Conservation (phyloP, 2,797 vertebrate genomes). For the Petrocephalus schoutedeni region DNA sequence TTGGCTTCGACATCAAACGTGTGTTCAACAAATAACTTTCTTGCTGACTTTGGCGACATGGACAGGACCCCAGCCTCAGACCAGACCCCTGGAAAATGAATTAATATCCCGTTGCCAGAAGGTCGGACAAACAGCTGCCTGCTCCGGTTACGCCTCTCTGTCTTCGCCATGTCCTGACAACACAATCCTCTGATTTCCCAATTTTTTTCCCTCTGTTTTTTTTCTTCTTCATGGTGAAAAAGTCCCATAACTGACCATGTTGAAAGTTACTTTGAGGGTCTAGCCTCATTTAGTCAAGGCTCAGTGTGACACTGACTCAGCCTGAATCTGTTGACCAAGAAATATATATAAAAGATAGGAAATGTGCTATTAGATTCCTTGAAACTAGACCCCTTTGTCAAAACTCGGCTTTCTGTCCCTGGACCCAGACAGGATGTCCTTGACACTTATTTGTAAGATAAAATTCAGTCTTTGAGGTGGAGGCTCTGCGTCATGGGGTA, state of each 20-base stretch:
- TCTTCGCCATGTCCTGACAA: constrained; percentile 33
- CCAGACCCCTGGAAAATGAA: constrained; percentile 6
- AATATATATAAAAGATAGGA: neutral
- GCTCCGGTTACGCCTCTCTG: neutral
- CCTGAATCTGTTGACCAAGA: neutral
- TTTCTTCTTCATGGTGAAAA: neutral
- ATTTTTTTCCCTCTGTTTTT: neutral
- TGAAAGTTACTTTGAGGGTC: neutral
- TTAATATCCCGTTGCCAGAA: constrained; percentile 17
- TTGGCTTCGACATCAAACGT: constrained; percentile 3
- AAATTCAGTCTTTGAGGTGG: neutral
- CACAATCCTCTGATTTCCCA: neutral
- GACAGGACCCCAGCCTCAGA: constrained; percentile 10
- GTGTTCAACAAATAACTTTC: constrained; percentile 10
- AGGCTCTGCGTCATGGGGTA: constrained; percentile 39
- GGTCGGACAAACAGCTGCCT: constrained; percentile 9
- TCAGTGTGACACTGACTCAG: neutral
- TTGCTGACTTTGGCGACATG: neutral
- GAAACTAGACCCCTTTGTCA: neutral
- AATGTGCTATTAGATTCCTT: neutral
- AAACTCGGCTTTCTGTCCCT: neutral
- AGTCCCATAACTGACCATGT: neutral
- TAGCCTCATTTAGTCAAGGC: neutral
- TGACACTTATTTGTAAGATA: neutral
- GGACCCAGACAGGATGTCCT: constrained; percentile 1